Conservation (phyloP, 2,797 vertebrate species). For the Ctenopoma multispine region DNA sequence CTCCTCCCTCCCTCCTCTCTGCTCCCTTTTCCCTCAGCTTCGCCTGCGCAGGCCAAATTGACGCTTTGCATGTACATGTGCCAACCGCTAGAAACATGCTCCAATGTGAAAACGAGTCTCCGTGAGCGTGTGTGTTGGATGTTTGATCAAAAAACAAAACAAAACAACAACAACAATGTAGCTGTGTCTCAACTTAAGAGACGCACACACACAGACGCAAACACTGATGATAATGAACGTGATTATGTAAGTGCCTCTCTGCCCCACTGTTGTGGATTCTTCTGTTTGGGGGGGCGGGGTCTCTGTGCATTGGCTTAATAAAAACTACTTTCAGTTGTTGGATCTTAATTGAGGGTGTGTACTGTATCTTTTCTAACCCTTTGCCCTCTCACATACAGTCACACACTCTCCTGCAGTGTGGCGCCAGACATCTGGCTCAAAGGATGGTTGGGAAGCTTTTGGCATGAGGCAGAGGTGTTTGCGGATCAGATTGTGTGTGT, state of each 20-base stretch:
- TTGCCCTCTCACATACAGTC: slow-evolving; percentile 2
- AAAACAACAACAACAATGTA: slow-evolving; percentile 56
- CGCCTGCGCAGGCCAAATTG: slow-evolving; percentile 82
- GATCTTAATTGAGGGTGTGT: slow-evolving; percentile 58
- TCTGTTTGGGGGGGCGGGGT: slow-evolving; percentile 39
- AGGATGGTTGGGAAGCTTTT: slow-evolving; percentile 24
- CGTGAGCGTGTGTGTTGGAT: slow-evolving; percentile 62
- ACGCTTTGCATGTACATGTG: slow-evolving; percentile 97
- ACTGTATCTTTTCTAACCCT: slow-evolving; percentile 46
- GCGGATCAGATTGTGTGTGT: slow-evolving; percentile 24
- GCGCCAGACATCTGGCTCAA: not conserved
- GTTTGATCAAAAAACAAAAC: slow-evolving; percentile 47
- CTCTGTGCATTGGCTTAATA: slow-evolving; percentile 69
- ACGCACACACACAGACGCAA: slow-evolving; percentile 44
- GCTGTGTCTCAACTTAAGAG: slow-evolving; percentile 58
- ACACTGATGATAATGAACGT: slow-evolving; percentile 64
- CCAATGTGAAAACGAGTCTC: slow-evolving; percentile 65
- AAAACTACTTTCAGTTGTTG: slow-evolving; percentile 63
- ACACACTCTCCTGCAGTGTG: slow-evolving; percentile 10
- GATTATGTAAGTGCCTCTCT: slow-evolving; percentile 81
- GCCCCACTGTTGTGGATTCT: slow-evolving; percentile 53
- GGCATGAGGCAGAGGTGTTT: slow-evolving; percentile 52
- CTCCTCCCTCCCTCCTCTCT: slow-evolving; percentile 51
- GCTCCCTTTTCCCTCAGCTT: slow-evolving; percentile 69
- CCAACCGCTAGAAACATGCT: slow-evolving; percentile 84